Evolutionary conservation across 2,113 vertebrate species (phyloP).

Genomic region (Gavia stellata): DNA sequence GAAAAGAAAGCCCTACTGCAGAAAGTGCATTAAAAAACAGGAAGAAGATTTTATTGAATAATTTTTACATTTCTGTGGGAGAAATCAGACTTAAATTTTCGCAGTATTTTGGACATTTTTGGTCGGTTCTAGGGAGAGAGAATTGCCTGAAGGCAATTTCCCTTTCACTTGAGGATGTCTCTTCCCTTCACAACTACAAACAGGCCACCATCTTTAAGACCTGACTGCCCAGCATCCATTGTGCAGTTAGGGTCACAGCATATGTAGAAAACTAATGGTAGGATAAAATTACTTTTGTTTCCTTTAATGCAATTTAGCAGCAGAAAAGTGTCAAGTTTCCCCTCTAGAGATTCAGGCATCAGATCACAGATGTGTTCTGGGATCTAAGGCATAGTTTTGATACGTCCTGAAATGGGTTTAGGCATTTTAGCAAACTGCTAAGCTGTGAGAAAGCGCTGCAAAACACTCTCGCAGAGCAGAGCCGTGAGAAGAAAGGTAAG

Average conservation of each 20-base stretch:
- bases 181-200: background rate
- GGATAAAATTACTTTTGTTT: background rate
- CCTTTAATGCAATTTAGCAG: background rate
- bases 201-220: background rate
- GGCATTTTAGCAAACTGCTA: background rate
- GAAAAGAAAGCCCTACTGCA: background rate
- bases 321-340: background rate
- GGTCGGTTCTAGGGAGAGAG: background rate
- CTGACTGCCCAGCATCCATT: background rate
- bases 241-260: background rate
- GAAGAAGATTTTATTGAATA: background rate
- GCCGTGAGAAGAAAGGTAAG: background rate
- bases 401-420: background rate
- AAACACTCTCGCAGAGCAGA: background rate
- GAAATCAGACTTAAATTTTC: background rate
- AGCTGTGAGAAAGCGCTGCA: background rate
- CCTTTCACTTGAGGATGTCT: background rate
- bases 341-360: background rate
- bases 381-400: background rate
- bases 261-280: accelerated
- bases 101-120: background rate
- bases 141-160: background rate
- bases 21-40: background rate
- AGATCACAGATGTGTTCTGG: background rate
- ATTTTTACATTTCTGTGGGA: background rate